These are phyloP conservation scores for Dynastes tityus DNA, from an alignment of 2,888 invertebrate genomes.

Conservation along the genomic window DNA sequence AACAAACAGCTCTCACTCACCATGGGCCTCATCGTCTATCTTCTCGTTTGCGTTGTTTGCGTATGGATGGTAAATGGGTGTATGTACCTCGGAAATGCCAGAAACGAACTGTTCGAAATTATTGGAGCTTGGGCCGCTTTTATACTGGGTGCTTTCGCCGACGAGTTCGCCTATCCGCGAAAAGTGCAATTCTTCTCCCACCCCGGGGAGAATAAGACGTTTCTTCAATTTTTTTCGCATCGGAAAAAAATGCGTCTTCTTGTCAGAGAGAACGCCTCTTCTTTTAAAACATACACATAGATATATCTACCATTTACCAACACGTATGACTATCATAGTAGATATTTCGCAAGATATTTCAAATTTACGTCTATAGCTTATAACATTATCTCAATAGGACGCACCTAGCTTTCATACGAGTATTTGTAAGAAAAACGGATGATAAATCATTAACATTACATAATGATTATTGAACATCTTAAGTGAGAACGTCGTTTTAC, in stretches of 20 bases:
- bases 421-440: conserved; percentile 10
- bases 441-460: conserved; percentile 10
- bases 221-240: conserved; percentile 17
- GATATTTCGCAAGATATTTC: conserved; percentile 13
- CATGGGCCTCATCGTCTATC: conserved; percentile 42
- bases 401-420: conserved; percentile 9
- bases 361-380: conserved; percentile 1
- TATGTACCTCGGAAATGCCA: conserved; percentile 39
- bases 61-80: conserved; percentile 29
- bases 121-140: conserved; percentile 46
- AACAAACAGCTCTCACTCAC: conserved; percentile 31
- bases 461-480: conserved; percentile 15
- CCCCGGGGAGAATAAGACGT: conserved; percentile 31
- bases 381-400: conserved; percentile 6
- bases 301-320: neutral
- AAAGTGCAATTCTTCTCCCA: conserved; percentile 45
- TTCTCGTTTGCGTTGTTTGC: conserved; percentile 12
- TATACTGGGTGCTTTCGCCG: conserved; percentile 48
- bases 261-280: conserved; percentile 10
- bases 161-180: conserved; percentile 34
- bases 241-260: conserved; percentile 29
- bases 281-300: conserved; percentile 1
- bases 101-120: conserved; percentile 45
- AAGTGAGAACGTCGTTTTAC: neutral
- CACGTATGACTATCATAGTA: neutral